A percentile compares a stretch with the other conserved stretches of the same genome.
Evolutionary conservation across 1,140 invertebrate species (phyloP).

Genomic region (Sesamia nonagrioides): DNA sequence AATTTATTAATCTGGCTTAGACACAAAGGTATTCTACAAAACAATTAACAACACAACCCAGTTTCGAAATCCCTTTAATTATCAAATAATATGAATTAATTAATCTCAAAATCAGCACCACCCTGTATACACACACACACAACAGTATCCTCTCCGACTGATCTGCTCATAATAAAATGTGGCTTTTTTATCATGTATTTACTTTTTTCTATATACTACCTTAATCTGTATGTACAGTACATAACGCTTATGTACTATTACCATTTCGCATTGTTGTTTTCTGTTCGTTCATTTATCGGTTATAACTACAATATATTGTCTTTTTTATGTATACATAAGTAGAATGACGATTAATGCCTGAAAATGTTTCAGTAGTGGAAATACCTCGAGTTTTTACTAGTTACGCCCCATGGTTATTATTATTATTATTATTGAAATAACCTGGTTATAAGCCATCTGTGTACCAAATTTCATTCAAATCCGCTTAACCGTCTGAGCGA

Average conservation of each 20-base stretch:
- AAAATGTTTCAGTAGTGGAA: not conserved
- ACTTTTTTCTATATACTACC: slow-evolving; percentile 84
- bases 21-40: no score
- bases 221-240: slow-evolving; percentile 68
- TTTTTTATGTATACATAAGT: not conserved
- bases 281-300: slow-evolving; percentile 48
- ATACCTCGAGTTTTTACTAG: no score
- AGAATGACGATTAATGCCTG: not conserved
- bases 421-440: no score
- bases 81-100: slow-evolving; percentile 34
- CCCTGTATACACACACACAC: slow-evolving; percentile 67
- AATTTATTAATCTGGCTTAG: no score
- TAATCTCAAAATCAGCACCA: slow-evolving; percentile 56
- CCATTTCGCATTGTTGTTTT: slow-evolving; percentile 52
- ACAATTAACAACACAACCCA: no score
- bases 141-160: slow-evolving; percentile 71
- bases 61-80: not conserved
- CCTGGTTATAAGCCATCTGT: no score
- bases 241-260: slow-evolving; percentile 37
- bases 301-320: slow-evolving; percentile 15
- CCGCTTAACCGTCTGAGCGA: no score
- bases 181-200: slow-evolving; percentile 85
- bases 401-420: no score
- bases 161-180: slow-evolving; percentile 86
- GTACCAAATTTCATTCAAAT: no score